Conservation (phyloP, 2,797 vertebrate genomes). For the Neosilurus mollespiculum region DNA sequence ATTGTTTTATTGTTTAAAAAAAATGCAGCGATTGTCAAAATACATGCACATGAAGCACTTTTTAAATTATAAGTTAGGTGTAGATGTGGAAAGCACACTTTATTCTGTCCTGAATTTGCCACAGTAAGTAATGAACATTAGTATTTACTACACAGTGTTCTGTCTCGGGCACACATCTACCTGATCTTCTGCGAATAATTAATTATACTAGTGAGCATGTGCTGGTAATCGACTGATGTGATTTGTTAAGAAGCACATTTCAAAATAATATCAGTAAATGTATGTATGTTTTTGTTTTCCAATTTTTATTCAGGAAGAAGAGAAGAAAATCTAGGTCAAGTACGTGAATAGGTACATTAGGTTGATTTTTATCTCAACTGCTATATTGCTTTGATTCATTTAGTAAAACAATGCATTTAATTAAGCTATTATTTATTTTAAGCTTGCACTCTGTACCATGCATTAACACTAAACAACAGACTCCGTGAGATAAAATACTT, state of each 20-base stretch:
- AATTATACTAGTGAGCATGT: background rate
- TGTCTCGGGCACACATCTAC: too few species aligned
- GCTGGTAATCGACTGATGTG: background rate
- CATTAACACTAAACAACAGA: background rate
- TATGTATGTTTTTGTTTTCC: background rate
- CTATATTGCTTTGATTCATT: background rate
- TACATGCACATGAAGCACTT: background rate
- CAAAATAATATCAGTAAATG: background rate
- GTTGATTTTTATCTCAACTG: background rate
- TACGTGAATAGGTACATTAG: background rate
- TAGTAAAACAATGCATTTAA: background rate
- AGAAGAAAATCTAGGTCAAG: background rate
- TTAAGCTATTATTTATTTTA: background rate
- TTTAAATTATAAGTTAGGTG: background rate
- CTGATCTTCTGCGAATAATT: too few species aligned
- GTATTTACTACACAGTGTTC: too few species aligned
- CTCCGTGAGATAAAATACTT: background rate
- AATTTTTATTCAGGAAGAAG: background rate
- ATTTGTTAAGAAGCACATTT: background rate
- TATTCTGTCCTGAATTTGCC: background rate
- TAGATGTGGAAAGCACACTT: background rate
- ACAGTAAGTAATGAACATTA: background rate
- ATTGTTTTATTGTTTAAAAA: background rate
- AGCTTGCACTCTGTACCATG: background rate
- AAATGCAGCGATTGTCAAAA: background rate